Conservation (phyloP, 2,888 invertebrate species). For the Eupithecia tripunctaria region DNA sequence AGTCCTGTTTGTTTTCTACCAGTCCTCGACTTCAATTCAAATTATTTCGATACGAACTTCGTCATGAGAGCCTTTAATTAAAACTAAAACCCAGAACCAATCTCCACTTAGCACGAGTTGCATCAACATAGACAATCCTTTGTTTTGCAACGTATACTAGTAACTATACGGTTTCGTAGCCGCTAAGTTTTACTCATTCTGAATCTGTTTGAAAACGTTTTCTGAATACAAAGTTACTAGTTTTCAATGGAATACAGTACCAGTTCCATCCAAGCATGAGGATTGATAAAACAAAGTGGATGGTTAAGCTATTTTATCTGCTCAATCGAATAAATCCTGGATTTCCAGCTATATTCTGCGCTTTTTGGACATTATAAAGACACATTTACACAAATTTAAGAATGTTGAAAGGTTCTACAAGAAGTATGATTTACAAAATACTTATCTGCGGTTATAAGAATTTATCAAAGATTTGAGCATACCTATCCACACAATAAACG, state of each 20-base stretch:
- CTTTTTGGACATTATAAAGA: neutral
- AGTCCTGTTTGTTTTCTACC: neutral
- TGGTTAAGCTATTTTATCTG: neutral
- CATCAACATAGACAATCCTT: slow-evolving; percentile 41
- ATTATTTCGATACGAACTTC: neutral
- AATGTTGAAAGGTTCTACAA: neutral
- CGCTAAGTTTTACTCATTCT: slow-evolving; percentile 33
- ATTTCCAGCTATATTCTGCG: neutral
- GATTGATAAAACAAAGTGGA: neutral
- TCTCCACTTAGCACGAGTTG: slow-evolving; percentile 37
- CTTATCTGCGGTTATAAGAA: too few relatives aligned
- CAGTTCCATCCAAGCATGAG: neutral
- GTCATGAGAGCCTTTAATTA: neutral
- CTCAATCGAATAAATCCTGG: neutral
- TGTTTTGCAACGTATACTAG: slow-evolving; percentile 33
- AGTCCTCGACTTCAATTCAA: neutral
- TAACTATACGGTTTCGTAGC: slow-evolving; percentile 18
- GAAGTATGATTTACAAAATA: neutral
- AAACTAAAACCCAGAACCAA: slow-evolving; percentile 18
- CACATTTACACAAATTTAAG: neutral
- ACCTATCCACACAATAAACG: slow-evolving; percentile 4
- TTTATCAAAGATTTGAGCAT: neutral
- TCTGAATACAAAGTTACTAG: slow-evolving; percentile 2
- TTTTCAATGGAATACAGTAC: slow-evolving; percentile 4
- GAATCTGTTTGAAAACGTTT: slow-evolving; percentile 16